Evolutionary conservation across 1,140 invertebrate genomes (phyloP), one percentile per base, ranked within the genome.

Genomic region (Archivesica marissinica): DNA sequence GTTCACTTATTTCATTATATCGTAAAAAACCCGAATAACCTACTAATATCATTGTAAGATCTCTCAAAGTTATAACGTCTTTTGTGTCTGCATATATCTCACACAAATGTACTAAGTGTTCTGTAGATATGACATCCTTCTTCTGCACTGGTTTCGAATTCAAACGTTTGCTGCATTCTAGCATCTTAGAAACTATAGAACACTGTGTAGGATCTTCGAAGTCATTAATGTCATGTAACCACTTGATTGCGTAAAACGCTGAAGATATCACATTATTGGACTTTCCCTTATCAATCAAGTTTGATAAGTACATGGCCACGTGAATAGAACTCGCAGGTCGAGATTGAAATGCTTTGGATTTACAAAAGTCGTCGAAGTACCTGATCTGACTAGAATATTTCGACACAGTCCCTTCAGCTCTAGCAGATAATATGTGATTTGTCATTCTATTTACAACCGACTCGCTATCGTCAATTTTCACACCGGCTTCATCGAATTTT

Each of bases 11-110:
- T 59, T 87, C 86, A 33, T 87, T 59, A 41, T 30, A 85, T 52
- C 80, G 70, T 59, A 80, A 61, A 85, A 85, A 85, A 11, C 70
- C 85, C 1, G 85, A 70, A 61, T 64, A 87, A 70, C 59, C 20
- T 25, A 87, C 47, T 35, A 87, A 17, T 20, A 87, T 85, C 82
- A 87, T 85, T 15, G 66, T 25, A 7, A 87, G 17, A 52, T 87
- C 80, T 56, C 25, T 81, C 7, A 85, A 38, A 38, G 80, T 56
- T n/a, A 81, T 15, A 35, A 85, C 59, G 44, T 87, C 86, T 0
- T 25, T 64, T 1, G 56, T 70, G 52, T 54, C 44, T 23, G 30
- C 35, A 82, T 68, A 78, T 1, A 39, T 77, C 41, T 81, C 61
- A 82, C 82, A 76, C 4, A 87, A 41, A 28, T 54, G 28, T 41